Evolutionary conservation across 1,140 invertebrate genomes (phyloP).

Genomic region (Lucilia sericata): DNA sequence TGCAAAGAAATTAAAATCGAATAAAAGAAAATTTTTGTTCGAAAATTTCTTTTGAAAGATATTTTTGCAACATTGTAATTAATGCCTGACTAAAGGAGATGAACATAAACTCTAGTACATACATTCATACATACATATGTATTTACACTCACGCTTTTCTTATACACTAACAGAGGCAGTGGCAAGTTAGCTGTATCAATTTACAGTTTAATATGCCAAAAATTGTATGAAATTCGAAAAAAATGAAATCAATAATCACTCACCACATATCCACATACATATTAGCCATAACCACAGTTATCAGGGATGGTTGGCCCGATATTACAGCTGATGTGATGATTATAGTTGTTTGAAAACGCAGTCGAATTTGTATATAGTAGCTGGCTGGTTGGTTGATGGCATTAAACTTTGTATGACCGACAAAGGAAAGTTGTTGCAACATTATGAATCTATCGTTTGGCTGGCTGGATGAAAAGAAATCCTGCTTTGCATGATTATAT

Average conservation of each 20-base stretch:
- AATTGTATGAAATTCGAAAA: neutral
- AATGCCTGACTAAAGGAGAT: neutral
- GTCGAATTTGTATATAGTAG: too few species aligned
- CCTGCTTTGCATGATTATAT: neutral
- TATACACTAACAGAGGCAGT: too few species aligned
- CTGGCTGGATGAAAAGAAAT: neutral
- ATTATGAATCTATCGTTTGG: neutral
- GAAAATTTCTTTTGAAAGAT: slow-evolving; percentile 3
- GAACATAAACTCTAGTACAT: too few species aligned
- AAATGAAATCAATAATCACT: neutral
- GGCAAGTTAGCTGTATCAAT: too few species aligned
- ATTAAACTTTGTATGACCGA: slow-evolving; percentile 27
- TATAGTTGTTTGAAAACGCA: neutral
- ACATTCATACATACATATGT: neutral
- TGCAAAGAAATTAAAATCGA: neutral
- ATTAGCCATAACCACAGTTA: neutral
- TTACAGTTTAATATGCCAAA: slow-evolving; percentile 7
- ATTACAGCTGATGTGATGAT: slow-evolving; percentile 3
- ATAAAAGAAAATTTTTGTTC: neutral
- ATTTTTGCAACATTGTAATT: neutral
- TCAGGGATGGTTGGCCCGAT: neutral
- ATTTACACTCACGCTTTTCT: neutral
- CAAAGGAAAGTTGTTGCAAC: slow-evolving; percentile 22
- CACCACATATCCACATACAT: too few species aligned
- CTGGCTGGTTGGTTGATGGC: neutral